Evolutionary conservation across 2,113 vertebrate genomes (phyloP).

Genomic region (Gadus macrocephalus): DNA sequence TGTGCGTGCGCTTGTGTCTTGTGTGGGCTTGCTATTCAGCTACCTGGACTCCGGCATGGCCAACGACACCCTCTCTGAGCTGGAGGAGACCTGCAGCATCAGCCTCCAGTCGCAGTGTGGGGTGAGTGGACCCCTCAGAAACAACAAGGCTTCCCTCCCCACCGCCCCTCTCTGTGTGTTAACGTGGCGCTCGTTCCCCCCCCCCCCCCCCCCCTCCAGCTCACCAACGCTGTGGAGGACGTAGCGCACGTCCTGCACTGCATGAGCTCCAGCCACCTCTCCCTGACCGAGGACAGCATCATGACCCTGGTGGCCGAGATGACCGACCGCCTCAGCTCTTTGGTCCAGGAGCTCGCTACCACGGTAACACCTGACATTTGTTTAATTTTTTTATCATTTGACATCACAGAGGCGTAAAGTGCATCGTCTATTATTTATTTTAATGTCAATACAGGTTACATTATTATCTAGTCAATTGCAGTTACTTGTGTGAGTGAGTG

Average conservation of each 20-base stretch:
- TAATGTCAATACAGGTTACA: too few relatives aligned
- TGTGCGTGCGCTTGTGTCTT: too few relatives aligned
- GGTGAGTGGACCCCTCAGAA: conserved; percentile 32
- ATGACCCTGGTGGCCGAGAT: conserved; percentile 53
- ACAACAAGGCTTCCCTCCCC: background rate
- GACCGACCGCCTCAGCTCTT: conserved; percentile 45
- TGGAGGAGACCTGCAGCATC: conserved; percentile 58
- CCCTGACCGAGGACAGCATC: conserved; percentile 47
- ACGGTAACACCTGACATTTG: conserved; percentile 37
- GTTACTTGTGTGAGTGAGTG: too few relatives aligned
- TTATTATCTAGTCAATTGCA: too few relatives aligned
- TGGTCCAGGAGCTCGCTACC: conserved; percentile 54
- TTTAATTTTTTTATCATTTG: too few relatives aligned
- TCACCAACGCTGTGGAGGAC: conserved; percentile 51
- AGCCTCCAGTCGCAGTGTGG: conserved; percentile 48
- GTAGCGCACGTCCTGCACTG: conserved; percentile 62
- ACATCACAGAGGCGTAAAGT: too few relatives aligned
- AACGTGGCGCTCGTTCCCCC: background rate
- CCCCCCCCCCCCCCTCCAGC: conserved; percentile 29
- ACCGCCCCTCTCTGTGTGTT: background rate
- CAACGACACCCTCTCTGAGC: conserved; percentile 16
- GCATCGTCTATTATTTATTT: too few relatives aligned
- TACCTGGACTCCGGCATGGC: conserved; percentile 36
- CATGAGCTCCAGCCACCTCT: conserved; percentile 51
- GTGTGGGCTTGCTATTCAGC: conserved; percentile 27